Base-by-base conservation (phyloP, 1,140 invertebrate species). In the Whitmania pigra region DNA sequence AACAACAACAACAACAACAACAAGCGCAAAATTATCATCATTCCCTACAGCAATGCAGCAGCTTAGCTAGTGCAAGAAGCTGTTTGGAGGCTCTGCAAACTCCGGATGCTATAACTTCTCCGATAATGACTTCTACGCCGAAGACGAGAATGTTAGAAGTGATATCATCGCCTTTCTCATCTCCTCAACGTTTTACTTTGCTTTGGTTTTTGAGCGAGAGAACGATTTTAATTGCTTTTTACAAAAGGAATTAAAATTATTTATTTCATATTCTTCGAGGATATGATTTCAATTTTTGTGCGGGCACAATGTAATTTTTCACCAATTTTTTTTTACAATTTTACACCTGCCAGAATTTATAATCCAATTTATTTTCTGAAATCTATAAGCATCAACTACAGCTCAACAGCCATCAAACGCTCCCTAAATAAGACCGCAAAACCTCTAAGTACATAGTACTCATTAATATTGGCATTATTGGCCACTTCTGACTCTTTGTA, bases 1-100 rank as follows among this genome's bases (percentile, higher is more conserved):
- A 75, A 18, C 74, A 69, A 63, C 57, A 63, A 63, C 57, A 63
- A 63, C 57, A 63, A 63, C 57, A 63, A 63, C 57, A 63, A 63
- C 22, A 63, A 63, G 22, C 29, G 29, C 57, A 63, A 63, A 63
- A 63, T 25, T 63, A 63, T 49, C 43, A 49, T 49, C 43, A 7
- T 49, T 49, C 43, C 15, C 13, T 49, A 49, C 43, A 49, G 43
- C 43, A 49, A 49, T 49, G 43, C 43, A 49, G 43, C 43, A 49
- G 43, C 43, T 49, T 49, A 49, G 43, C 43, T 49, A 49, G 43
- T 49, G 43, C 43, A 49, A 49, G 43, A 49, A 49, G 43, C 43
- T 49, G 43, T 17, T 49, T 49, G 43, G 43, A 49, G 43, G 43
- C 43, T 15, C 43, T 49, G 43, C 43, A 49, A 49, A 63, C 29